phyloP scores from a whole-genome alignment of 2,888 invertebrate genomes.

The Scaptomyza reducta region DNA sequence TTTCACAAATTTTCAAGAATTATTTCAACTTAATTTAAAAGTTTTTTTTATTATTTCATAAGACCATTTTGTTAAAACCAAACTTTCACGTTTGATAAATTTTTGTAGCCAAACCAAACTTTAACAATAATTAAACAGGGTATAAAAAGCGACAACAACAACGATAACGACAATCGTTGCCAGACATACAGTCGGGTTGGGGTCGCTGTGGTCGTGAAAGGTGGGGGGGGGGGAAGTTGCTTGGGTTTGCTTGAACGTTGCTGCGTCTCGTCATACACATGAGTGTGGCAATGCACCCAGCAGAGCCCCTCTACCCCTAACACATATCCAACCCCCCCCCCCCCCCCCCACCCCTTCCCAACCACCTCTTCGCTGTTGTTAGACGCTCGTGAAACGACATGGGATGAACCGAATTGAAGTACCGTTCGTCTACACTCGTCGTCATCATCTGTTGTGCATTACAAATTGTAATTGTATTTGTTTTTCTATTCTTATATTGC shows the following conservation, averaged over 20 bases:
- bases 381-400: slow-evolving; percentile 7
- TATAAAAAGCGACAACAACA: slow-evolving; percentile 18
- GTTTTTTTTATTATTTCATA: too few relatives aligned
- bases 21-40: too few relatives aligned
- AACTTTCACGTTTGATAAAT: too few relatives aligned
- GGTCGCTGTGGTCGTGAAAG: not conserved
- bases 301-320: not conserved
- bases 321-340: not conserved
- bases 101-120: too few relatives aligned
- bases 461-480: slow-evolving; percentile 48
- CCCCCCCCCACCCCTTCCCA: not conserved
- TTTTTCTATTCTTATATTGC: slow-evolving; percentile 12
- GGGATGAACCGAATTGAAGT: slow-evolving; percentile 17
- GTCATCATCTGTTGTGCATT: slow-evolving; percentile 67
- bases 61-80: too few relatives aligned
- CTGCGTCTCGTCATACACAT: slow-evolving; percentile 60
- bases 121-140: slow-evolving; percentile 10
- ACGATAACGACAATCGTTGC: slow-evolving; percentile 39
- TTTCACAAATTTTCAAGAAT: too few relatives aligned
- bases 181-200: slow-evolving; percentile 53
- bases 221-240: not conserved
- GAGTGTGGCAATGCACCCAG: slow-evolving; percentile 36
- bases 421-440: slow-evolving; percentile 1
- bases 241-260: slow-evolving; percentile 23
- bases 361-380: not conserved